Evolutionary conservation across 2,888 invertebrate genomes (phyloP).

Genomic region (Augiades crinisus): DNA sequence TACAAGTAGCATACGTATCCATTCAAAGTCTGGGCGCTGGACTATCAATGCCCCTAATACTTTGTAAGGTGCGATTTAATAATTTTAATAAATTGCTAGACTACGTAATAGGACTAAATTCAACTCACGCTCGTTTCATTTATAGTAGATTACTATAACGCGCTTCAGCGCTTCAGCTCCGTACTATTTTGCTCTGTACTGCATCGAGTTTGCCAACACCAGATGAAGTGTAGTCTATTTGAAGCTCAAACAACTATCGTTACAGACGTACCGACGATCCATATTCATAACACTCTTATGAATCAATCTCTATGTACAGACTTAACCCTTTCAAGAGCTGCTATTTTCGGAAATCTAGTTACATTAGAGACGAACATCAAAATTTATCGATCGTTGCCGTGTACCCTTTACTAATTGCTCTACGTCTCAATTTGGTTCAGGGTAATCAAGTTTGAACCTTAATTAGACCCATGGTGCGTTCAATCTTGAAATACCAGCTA

Average conservation of each 20-base stretch:
- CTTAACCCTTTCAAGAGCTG: slow-evolving; percentile 33
- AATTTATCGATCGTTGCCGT: slow-evolving; percentile 28
- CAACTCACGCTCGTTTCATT: too few relatives aligned
- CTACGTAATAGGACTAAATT: too few relatives aligned
- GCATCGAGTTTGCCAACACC: not conserved
- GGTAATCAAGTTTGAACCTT: not conserved
- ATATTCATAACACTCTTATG: slow-evolving; percentile 31
- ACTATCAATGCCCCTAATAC: too few relatives aligned
- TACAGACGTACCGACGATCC: not conserved
- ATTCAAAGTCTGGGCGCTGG: too few relatives aligned
- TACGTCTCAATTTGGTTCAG: not conserved
- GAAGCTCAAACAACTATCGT: not conserved
- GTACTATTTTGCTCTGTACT: not conserved
- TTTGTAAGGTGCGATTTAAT: too few relatives aligned
- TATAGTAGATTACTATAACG: not conserved
- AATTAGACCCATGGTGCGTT: not conserved
- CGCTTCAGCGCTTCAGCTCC: too few relatives aligned
- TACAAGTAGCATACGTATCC: too few relatives aligned
- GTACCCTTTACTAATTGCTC: slow-evolving; percentile 24
- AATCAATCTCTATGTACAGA: slow-evolving; percentile 30
- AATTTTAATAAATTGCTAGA: too few relatives aligned
- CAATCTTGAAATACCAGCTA: not conserved
- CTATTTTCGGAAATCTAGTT: slow-evolving; percentile 29
- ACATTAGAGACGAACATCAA: slow-evolving; percentile 14
- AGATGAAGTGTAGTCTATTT: not conserved